Evolutionary conservation across 2,888 invertebrate species (phyloP), one percentile per base, ranked within the genome.

Genomic region (Heliconius cydno): DNA sequence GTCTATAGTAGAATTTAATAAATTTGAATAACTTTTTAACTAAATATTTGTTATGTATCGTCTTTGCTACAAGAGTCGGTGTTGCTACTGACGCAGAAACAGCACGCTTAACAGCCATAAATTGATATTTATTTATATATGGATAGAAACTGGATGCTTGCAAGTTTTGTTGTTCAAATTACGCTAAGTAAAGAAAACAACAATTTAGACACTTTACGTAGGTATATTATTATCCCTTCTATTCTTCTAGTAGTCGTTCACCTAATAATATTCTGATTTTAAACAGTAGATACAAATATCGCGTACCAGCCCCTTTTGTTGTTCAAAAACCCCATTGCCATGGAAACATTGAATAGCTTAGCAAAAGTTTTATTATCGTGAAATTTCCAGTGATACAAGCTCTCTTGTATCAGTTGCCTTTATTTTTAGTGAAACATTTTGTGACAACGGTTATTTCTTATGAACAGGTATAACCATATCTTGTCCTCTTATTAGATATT

Each of bases 271-370:
- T 75, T 28, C 57, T 30, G 22, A 25, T 66, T 78, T 75, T 60
- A 5, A 60, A 28, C 46, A 41, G 60, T n/a, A 7, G 34, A 34
- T 34, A 41, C 63, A 63, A 41, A 60, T 46, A 68, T 52, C 38
- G 63, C 73, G 57, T 70, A 41, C 13, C 41, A 1, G 25, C 63
- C 82, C 83, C 85, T 82, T 87, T 85, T 93, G 92, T 93, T 93
- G 92, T 90, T 87, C 81, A 86, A 89, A 90, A 52, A 85, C 81
- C 80, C 63, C 84, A 92, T 94, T 87, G 81, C 92, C 87, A 92
- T 93, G 83, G 92, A 85, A 92, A 94, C 91, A 94, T 94, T 93
- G 94, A 94, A 94, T 93, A 92, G 87, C 91, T 90, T 87, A 78
- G 82, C 71, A 57, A 83, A 65, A 80, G 86, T 80, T 82, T 84